phyloP scores from a whole-genome alignment of 2,797 vertebrate genomes.

The Spinibarbus caldwelli region DNA sequence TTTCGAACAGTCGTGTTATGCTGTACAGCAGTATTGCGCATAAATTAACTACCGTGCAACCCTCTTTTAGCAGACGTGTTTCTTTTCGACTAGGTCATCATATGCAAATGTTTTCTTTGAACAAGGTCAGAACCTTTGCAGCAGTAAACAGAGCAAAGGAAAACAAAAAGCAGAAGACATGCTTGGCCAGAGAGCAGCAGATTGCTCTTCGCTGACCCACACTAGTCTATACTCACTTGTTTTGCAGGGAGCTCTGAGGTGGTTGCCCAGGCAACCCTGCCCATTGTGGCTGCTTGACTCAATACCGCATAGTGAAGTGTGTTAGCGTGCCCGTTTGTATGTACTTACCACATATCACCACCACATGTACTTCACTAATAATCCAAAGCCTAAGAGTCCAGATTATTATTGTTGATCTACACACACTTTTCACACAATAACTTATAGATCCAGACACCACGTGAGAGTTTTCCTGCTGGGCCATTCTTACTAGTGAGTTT shows the following conservation, averaged over 20 bases:
- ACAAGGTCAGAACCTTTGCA: slow-evolving; percentile 28
- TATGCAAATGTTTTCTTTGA: slow-evolving; percentile 16
- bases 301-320: slow-evolving; percentile 20
- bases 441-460: slow-evolving; percentile 31
- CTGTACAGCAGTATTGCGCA: neutral
- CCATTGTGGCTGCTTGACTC: slow-evolving; percentile 27
- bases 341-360: neutral
- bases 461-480: slow-evolving; percentile 27
- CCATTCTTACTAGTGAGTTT: slow-evolving; percentile 22
- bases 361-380: neutral
- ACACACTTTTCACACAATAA: slow-evolving; percentile 21
- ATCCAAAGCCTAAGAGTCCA: neutral
- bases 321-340: neutral
- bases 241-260: slow-evolving; percentile 40
- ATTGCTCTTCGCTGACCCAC: slow-evolving; percentile 30
- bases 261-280: slow-evolving; percentile 58
- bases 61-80: neutral
- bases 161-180: slow-evolving; percentile 24
- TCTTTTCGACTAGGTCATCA: slow-evolving; percentile 21
- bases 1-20: neutral
- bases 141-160: slow-evolving; percentile 4
- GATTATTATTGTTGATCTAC: neutral
- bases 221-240: slow-evolving; percentile 31
- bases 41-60: neutral
- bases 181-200: slow-evolving; percentile 22